Evolutionary conservation across 2,113 vertebrate species (phyloP), one percentile per base, ranked within the genome.

Genomic region (Channa maculata): DNA sequence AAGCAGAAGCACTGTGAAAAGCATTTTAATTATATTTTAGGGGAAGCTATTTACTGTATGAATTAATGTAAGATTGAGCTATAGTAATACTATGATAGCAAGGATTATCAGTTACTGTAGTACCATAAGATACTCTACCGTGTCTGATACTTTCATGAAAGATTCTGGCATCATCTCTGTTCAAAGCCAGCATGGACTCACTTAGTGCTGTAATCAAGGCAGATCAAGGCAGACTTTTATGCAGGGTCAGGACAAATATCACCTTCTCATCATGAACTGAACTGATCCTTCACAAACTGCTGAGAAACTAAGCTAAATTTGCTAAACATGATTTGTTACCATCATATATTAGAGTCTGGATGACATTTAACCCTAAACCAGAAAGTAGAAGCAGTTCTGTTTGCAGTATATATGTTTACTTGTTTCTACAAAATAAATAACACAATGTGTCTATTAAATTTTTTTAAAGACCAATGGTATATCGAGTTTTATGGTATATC

Each of bases 81-180:
- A 71, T 52, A 44, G 37, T 41, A 52, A 13, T 59, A 74, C 15
- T 38, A 77, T 14, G 12, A 50, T 15, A 75, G 38, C 61, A 57
- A 80, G 59, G 43, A 45, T n/a, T 52, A 72, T 88, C 65, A 70
- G 72, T 81, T 86, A 5, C 6, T 41, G 4, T 41, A 73, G 59
- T 85, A 73, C 33, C 73, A 46, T 87, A 86, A 71, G 10, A 92
- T 93, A 94, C 91, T 91, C 90, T 94, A 93, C 90, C 84, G 88
- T 94, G 91, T 93, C 86, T 91, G 89, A 94, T 92, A 92, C 85
- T 90, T 78, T 94, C 89, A 93, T 91, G 90, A 92, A 91, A 90
- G 88, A 93, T 90, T 91, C 90, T 93, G 90, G 90, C 88, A 88
- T 92, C 92, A 88, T 90, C 89, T 94, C 90, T 94, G 91, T 90